Percentiles rank a stretch among this genome's conserved stretches.
Evolutionary conservation across 2,888 invertebrate species (phyloP).

Genomic region (Fragum fragum): DNA sequence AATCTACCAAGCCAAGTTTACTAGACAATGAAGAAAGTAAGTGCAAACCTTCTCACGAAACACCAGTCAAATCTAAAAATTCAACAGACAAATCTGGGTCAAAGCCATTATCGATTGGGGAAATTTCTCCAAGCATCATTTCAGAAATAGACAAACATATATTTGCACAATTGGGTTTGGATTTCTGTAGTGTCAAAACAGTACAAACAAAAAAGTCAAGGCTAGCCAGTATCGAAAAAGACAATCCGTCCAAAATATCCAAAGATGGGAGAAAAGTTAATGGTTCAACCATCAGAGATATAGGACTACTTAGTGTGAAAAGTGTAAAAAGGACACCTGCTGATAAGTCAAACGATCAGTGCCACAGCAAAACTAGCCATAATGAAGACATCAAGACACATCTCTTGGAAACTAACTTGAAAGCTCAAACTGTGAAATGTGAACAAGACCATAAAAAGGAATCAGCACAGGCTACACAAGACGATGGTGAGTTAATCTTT

Average conservation of each 20-base stretch:
- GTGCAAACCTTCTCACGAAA: not conserved
- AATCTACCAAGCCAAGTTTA: not conserved
- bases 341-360: no score
- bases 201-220: not conserved
- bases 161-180: constrained; percentile 35
- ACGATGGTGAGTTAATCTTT: constrained; percentile 13
- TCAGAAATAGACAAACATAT: constrained; percentile 56
- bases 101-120: not conserved
- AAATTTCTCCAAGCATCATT: constrained; percentile 43
- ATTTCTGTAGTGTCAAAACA: not conserved
- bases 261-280: not conserved
- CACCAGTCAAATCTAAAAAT: not conserved
- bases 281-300: not conserved
- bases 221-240: not conserved
- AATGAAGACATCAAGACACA: not conserved
- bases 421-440: not conserved
- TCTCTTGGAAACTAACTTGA: not conserved
- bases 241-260: not conserved
- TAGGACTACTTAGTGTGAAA: not conserved
- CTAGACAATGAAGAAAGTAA: not conserved
- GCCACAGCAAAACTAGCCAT: no score
- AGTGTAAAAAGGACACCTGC: not conserved
- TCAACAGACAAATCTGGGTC: not conserved
- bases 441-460: not conserved
- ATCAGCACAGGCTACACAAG: not conserved